phyloP scores from a whole-genome alignment of 1,140 invertebrate genomes.

The Babylonia areolata region DNA sequence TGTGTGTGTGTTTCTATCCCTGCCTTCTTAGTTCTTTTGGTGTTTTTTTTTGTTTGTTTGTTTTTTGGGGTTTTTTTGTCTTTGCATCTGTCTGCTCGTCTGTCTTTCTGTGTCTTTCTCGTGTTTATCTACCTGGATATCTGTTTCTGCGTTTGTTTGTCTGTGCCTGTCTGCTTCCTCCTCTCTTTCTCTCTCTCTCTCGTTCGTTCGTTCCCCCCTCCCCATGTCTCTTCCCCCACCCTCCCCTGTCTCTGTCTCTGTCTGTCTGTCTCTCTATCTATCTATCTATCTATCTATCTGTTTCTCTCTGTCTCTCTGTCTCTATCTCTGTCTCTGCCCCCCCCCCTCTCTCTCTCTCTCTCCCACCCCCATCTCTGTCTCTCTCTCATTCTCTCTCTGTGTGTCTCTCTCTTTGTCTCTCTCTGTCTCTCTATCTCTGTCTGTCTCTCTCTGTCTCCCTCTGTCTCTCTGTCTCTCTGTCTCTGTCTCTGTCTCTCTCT shows the following conservation, averaged over 20 bases:
- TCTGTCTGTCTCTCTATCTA: slow-evolving; percentile 29
- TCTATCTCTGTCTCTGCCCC: slow-evolving; percentile 28
- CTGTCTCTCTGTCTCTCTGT: slow-evolving; percentile 13
- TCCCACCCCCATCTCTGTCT: not conserved
- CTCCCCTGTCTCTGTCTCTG: not conserved
- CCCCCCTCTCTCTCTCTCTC: slow-evolving; percentile 4
- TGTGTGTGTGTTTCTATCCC: no score
- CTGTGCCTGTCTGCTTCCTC: no score
- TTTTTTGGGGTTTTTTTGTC: no score
- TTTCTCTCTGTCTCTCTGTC: slow-evolving; percentile 11
- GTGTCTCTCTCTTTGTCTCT: slow-evolving; percentile 26
- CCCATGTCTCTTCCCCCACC: not conserved
- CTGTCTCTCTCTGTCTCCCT: slow-evolving; percentile 30
- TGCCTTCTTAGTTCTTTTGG: no score
- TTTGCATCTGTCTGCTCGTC: no score
- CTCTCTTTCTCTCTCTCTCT: no score
- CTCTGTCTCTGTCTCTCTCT: not conserved
- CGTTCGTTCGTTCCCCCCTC: not conserved
- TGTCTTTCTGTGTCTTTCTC: no score
- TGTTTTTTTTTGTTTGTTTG: no score
- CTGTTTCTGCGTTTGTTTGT: no score
- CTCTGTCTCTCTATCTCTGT: slow-evolving; percentile 6
- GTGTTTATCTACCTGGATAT: no score
- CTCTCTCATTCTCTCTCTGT: slow-evolving; percentile 2
- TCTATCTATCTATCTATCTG: slow-evolving; percentile 12